Evolutionary conservation across 2,113 vertebrate genomes (phyloP), one percentile per base, ranked within the genome.

Genomic region (Ammodytes marinus): DNA sequence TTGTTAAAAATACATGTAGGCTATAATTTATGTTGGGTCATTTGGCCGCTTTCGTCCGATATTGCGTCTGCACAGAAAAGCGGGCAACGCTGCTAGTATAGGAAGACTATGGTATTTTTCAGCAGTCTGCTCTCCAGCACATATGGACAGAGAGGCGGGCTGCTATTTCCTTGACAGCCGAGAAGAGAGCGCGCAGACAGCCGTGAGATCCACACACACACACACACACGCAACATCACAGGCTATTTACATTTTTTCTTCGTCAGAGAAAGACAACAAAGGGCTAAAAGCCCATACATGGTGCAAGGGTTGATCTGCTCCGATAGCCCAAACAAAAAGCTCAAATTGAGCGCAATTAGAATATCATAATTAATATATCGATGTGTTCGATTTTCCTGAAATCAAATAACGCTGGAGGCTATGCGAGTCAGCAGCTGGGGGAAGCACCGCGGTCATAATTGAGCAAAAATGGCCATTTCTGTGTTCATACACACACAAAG

Each of bases 81-180:
- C 66, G 52, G 5, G 58, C 46, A 13, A 3, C 58, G 27, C 14
- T 65, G 63, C 52, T 88, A 69, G 8, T 84, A 59, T 63, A 79
- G 54, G 59, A 55, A 60, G 46, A 72, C 60, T 47, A 47, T 71
- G 53, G 14, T 80, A 59, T 74, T 84, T 82, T 27, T 84, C 9
- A 57, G 61, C 79, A 58, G 83, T 54, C 78, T 85, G 69, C 9
- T 64, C 50, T 60, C 42, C 53, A 42, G 67, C 76, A 66, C 78
- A 61, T 73, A 80, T 73, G 83, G 79, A 75, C 73, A 39, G 87
- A 80, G 87, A 64, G 74, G 80, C 78, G 84, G 80, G 78, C 82
- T 89, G 90, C 79, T 82, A 86, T 90, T 92, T 91, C 88, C 82
- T 86, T 92, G 90, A 93, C 89, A 92, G 91, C 83, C 73, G 63